A percentile compares a stretch with the other conserved stretches of the same genome.
These are phyloP conservation scores for Yasuhikotakia modesta DNA, from an alignment of 2,797 vertebrate species.

Conservation along the genomic window DNA sequence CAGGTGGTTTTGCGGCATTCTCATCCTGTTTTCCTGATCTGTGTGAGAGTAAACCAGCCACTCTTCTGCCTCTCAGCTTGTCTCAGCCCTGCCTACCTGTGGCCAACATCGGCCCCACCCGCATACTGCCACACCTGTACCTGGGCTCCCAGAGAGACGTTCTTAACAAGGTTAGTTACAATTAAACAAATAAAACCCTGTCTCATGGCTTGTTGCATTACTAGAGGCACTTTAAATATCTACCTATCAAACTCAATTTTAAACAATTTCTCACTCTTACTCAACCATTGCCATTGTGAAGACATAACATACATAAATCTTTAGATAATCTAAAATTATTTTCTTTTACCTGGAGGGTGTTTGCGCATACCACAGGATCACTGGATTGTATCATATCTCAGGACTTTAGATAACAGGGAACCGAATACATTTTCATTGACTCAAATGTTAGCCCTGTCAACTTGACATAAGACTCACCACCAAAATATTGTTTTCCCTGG, in stretches of 20 bases:
- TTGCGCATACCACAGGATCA: slow-evolving; percentile 21
- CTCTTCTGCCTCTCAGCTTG: slow-evolving; percentile 91
- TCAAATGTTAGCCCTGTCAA: slow-evolving; percentile 40
- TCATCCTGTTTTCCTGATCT: slow-evolving; percentile 94
- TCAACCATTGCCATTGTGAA: neutral
- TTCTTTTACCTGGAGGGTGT: slow-evolving; percentile 41
- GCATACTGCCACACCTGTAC: slow-evolving; percentile 96
- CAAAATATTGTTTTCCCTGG: slow-evolving; percentile 36
- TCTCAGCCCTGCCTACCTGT: slow-evolving; percentile 94
- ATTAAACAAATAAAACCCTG: neutral
- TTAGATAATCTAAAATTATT: slow-evolving; percentile 33
- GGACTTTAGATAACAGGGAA: slow-evolving; percentile 27
- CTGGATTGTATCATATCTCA: slow-evolving; percentile 15
- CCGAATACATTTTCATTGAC: slow-evolving; percentile 10
- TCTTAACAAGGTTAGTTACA: slow-evolving; percentile 86
- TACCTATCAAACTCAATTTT: neutral
- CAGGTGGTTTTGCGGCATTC: slow-evolving; percentile 96
- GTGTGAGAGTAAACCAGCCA: slow-evolving; percentile 89
- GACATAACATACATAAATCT: slow-evolving; percentile 26
- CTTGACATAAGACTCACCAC: slow-evolving; percentile 19
- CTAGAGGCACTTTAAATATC: neutral
- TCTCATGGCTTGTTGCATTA: neutral
- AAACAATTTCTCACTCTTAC: neutral
- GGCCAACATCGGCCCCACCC: slow-evolving; percentile 90
- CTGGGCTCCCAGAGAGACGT: slow-evolving; percentile 97